These are phyloP conservation scores for Ceratosolen fusciceps DNA, from an alignment of 1,140 invertebrate species.

Conservation along the genomic window DNA sequence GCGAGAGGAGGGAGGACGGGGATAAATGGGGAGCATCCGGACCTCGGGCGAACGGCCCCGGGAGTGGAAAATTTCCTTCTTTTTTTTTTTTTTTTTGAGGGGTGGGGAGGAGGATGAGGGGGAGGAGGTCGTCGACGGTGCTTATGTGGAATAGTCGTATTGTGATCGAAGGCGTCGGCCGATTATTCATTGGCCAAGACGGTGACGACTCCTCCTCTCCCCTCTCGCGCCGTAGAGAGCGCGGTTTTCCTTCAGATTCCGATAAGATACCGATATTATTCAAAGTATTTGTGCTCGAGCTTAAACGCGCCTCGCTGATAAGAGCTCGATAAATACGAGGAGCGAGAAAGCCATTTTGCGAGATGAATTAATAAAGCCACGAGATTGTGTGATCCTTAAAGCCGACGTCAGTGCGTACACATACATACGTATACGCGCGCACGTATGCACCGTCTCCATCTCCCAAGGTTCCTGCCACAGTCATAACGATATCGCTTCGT, in stretches of 20 bases:
- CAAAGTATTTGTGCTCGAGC: slow-evolving; percentile 5
- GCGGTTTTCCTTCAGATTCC: too few species aligned
- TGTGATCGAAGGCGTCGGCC: not conserved
- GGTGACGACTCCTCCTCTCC: too few species aligned
- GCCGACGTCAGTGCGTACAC: too few species aligned
- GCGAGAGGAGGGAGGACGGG: too few species aligned
- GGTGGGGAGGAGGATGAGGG: too few species aligned
- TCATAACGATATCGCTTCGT: not conserved
- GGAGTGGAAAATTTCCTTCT: too few species aligned
- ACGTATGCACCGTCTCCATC: not conserved
- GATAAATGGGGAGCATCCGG: too few species aligned
- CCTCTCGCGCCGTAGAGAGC: too few species aligned
- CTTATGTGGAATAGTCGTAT: not conserved
- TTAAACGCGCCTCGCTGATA: not conserved
- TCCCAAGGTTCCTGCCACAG: not conserved
- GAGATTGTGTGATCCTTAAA: not conserved
- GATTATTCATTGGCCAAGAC: not conserved
- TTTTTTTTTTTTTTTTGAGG: too few species aligned
- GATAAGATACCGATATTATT: not conserved
- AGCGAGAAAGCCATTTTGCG: slow-evolving; percentile 10
- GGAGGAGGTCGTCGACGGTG: too few species aligned
- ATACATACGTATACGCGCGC: not conserved
- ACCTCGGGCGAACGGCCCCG: too few species aligned
- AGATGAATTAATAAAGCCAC: not conserved
- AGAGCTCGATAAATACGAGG: not conserved